These are phyloP conservation scores for Myioborus melanocephalus DNA, from an alignment of 2,797 vertebrate species.

Conservation along the genomic window DNA sequence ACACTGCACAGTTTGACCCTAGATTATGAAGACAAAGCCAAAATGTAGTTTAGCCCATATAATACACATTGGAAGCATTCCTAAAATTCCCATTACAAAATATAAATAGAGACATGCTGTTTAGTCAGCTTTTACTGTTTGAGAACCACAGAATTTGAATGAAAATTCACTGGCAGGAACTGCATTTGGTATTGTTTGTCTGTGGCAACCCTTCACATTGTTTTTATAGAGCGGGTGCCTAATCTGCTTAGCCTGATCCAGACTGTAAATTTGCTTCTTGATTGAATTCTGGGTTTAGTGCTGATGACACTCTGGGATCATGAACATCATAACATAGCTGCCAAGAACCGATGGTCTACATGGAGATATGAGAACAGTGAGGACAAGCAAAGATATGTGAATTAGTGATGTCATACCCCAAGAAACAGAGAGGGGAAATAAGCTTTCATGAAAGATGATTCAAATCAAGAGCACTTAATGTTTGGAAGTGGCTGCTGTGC, in stretches of 20 bases:
- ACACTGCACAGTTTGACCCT: not conserved
- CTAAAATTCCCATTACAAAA: not conserved
- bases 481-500: not conserved
- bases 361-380: not conserved
- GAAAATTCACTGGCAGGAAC: not conserved
- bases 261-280: constrained; percentile 15
- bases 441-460: not conserved
- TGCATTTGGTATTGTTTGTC: not conserved
- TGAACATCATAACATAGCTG: not conserved
- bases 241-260: constrained; percentile 30
- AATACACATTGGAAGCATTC: not conserved
- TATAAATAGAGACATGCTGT: not conserved
- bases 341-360: not conserved
- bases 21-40: not conserved
- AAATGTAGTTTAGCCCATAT: not conserved
- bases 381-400: not conserved
- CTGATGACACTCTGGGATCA: not conserved
- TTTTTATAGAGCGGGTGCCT: not conserved
- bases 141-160: not conserved
- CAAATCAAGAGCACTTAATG: not conserved
- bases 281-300: constrained; percentile 29
- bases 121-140: not conserved
- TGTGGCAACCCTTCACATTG: not conserved
- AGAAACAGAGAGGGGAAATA: not conserved
- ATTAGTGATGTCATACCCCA: not conserved